These are phyloP conservation scores for Sympetrum striolatum DNA, from an alignment of 2,888 invertebrate species.

Conservation along the genomic window DNA sequence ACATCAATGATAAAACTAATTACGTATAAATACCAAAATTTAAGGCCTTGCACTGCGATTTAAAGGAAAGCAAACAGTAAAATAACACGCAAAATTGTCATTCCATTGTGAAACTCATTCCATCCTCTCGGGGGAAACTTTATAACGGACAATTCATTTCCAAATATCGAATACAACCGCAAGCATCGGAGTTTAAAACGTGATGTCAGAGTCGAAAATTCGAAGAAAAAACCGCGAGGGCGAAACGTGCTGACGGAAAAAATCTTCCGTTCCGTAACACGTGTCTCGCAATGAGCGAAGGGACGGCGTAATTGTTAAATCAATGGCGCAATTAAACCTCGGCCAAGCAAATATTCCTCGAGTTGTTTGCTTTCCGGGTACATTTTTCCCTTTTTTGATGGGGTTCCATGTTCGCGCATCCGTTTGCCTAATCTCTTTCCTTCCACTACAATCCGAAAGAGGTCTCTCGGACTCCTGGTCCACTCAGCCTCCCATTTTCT, in stretches of 20 bases:
- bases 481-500: background rate
- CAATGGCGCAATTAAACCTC: background rate
- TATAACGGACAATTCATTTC: too few relatives aligned
- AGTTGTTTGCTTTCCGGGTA: background rate
- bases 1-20: too few relatives aligned
- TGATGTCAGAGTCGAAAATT: background rate
- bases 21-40: too few relatives aligned
- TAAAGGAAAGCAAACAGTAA: too few relatives aligned
- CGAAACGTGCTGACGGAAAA: background rate
- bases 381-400: background rate
- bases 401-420: background rate
- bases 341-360: background rate
- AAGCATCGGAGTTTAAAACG: too few relatives aligned
- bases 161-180: too few relatives aligned
- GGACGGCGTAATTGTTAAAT: background rate
- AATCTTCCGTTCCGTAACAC: background rate
- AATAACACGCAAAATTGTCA: too few relatives aligned
- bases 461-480: background rate
- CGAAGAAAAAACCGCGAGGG: background rate
- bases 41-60: too few relatives aligned
- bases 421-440: background rate
- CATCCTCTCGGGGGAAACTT: too few relatives aligned
- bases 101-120: too few relatives aligned
- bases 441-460: background rate
- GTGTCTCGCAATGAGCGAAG: background rate